Evolutionary conservation across 2,797 vertebrate species (phyloP).

Genomic region (Antennarius maculatus): DNA sequence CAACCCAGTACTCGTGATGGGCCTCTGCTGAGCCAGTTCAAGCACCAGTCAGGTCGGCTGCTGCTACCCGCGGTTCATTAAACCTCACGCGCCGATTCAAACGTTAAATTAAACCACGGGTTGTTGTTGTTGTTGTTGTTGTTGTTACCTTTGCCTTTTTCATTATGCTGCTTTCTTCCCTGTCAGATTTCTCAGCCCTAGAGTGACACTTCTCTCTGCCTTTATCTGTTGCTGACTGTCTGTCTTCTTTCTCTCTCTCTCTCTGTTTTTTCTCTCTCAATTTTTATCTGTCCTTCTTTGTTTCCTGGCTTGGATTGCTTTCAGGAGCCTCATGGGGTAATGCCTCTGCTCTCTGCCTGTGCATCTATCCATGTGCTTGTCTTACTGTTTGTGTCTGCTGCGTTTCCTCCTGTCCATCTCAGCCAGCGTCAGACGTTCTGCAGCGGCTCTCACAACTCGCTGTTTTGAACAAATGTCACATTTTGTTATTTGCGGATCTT

Average conservation of each 20-base stretch:
- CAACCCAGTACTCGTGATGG: neutral
- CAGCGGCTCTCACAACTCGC: conserved; percentile 27
- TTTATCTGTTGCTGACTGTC: conserved; percentile 63
- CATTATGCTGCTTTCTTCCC: conserved; percentile 34
- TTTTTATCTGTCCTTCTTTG: conserved; percentile 30
- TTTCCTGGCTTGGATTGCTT: conserved; percentile 85
- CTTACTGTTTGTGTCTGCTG: conserved; percentile 27
- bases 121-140: conserved; percentile 15
- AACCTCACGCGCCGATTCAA: neutral
- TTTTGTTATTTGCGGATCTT: conserved; percentile 53
- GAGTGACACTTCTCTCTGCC: conserved; percentile 36
- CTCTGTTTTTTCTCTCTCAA: no score
- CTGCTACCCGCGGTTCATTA: neutral
- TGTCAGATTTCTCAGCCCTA: conserved; percentile 22
- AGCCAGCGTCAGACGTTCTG: conserved; percentile 34
- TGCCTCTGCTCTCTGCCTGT: conserved; percentile 59
- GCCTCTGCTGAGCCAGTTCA: neutral
- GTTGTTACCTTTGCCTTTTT: conserved; percentile 23
- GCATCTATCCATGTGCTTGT: conserved; percentile 35
- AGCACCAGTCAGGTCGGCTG: neutral
- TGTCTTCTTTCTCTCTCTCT: conserved; percentile 51
- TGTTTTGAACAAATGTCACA: conserved; percentile 61
- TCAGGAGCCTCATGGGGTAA: conserved; percentile 99
- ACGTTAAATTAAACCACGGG: conserved; percentile 7
- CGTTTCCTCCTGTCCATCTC: conserved; percentile 44